phyloP scores from a whole-genome alignment of 2,113 vertebrate species.

The Cricetomys ansorgei region DNA sequence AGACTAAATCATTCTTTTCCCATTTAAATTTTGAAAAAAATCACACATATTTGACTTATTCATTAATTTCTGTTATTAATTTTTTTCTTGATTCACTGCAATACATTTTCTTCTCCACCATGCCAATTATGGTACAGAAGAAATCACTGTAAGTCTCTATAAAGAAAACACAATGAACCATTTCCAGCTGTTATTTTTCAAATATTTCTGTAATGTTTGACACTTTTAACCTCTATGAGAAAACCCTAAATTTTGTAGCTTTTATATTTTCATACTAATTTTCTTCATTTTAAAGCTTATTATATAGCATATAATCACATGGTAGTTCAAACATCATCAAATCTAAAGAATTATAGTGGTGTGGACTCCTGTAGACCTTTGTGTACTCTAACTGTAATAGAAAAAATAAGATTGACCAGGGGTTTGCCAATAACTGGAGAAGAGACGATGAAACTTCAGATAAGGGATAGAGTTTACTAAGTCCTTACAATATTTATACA shows the following conservation, averaged over 20 bases:
- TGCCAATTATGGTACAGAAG: neutral
- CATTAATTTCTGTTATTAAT: neutral
- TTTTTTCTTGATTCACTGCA: neutral
- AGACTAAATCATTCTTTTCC: neutral
- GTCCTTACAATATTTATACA: neutral
- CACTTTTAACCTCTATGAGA: neutral
- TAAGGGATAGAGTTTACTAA: accelerated
- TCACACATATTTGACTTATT: neutral
- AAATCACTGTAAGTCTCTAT: neutral
- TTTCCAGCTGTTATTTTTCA: neutral
- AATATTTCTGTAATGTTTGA: neutral
- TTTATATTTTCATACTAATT: neutral
- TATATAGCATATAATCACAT: too few species aligned
- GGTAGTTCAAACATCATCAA: neutral
- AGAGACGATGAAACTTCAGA: neutral
- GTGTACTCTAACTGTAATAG: neutral
- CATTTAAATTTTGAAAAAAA: neutral
- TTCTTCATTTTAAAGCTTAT: neutral
- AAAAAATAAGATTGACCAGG: accelerated
- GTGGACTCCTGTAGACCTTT: neutral
- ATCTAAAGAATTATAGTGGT: neutral
- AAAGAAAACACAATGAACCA: neutral
- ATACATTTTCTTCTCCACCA: neutral
- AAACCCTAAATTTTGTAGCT: neutral
- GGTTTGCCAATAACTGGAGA: neutral